A percentile compares a stretch with the other conserved stretches of the same genome.
These are phyloP conservation scores for Cyclura pinguis DNA, from an alignment of 2,797 vertebrate genomes.

Conservation along the genomic window DNA sequence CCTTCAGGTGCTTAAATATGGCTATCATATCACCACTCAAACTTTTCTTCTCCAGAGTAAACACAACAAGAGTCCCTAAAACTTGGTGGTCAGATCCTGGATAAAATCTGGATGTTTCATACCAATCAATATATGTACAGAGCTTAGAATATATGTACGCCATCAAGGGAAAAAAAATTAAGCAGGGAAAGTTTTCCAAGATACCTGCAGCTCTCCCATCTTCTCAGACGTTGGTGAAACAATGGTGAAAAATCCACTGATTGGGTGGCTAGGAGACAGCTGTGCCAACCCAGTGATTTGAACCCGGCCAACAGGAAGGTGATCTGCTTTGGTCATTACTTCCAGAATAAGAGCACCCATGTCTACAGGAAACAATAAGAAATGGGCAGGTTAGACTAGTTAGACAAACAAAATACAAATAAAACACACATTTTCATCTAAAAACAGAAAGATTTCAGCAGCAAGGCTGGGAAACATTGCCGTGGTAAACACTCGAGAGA, in stretches of 20 bases:
- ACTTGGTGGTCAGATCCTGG: neutral
- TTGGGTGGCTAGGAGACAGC: constrained; percentile 87
- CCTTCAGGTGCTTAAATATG: no score
- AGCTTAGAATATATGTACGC: no score
- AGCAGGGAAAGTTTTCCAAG: neutral
- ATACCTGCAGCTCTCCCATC: constrained; percentile 94
- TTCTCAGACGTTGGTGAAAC: constrained; percentile 91
- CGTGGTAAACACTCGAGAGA: neutral
- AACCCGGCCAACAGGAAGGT: constrained; percentile 87
- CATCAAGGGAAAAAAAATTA: no score
- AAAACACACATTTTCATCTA: no score
- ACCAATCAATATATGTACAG: neutral
- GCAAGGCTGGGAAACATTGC: neutral
- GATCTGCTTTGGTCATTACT: constrained; percentile 87
- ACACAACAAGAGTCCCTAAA: no score
- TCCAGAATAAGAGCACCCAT: constrained; percentile 93
- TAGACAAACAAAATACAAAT: neutral
- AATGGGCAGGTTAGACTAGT: neutral
- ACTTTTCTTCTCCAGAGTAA: no score
- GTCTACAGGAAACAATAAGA: constrained; percentile 81
- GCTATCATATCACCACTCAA: no score
- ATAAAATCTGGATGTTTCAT: neutral
- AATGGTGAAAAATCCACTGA: constrained; percentile 89
- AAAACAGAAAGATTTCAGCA: no score
- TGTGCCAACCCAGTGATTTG: constrained; percentile 86